Conservation (phyloP, 2,113 vertebrate genomes). For the Vombatus ursinus region DNA sequence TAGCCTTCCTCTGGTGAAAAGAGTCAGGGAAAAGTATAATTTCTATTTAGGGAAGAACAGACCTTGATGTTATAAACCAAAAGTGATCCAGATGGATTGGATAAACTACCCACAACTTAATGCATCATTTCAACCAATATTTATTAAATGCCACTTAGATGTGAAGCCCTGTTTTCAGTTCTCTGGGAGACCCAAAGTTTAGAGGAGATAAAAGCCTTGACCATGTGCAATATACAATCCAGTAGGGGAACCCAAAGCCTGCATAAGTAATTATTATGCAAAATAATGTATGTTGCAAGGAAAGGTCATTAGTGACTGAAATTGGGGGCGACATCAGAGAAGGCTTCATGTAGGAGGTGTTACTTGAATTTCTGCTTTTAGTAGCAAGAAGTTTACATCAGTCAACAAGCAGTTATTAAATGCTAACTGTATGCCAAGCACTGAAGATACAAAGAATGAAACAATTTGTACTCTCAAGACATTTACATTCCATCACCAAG, state of each 20-base stretch:
- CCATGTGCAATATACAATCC: background rate
- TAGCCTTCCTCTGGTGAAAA: slow-evolving; percentile 55
- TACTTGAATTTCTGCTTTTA: background rate
- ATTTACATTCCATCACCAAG: background rate
- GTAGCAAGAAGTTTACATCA: background rate
- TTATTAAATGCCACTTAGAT: background rate
- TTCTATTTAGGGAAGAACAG: background rate
- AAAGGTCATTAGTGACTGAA: too few relatives aligned
- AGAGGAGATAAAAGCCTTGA: background rate
- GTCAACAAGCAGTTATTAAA: background rate
- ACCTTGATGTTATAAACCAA: background rate
- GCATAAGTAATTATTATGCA: background rate
- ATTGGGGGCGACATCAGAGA: too few relatives aligned
- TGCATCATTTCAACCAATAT: background rate
- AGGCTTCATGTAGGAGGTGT: too few relatives aligned
- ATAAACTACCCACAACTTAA: background rate
- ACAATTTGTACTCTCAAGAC: background rate
- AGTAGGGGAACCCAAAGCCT: background rate
- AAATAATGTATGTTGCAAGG: background rate
- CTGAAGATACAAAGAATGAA: background rate
- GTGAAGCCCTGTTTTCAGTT: background rate
- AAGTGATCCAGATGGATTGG: background rate
- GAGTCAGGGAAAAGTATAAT: slow-evolving; percentile 37
- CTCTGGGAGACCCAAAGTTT: background rate
- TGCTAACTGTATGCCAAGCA: background rate